These are phyloP conservation scores for Scolopax rusticola DNA, from an alignment of 2,797 vertebrate genomes.

Conservation along the genomic window DNA sequence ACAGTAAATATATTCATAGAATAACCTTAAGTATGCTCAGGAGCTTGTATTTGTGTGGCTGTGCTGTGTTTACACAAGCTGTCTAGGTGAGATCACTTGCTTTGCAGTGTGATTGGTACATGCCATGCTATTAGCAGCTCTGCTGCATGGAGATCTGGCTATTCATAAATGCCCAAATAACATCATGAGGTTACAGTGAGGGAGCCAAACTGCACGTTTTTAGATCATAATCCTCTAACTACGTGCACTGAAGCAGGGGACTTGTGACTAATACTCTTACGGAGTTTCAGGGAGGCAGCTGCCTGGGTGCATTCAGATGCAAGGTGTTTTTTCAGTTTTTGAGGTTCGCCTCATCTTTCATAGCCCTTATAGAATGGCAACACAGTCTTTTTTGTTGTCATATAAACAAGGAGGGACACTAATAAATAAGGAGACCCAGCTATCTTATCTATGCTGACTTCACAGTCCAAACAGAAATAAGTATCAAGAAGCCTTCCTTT, in stretches of 20 bases:
- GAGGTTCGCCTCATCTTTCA: not conserved
- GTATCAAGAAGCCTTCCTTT: not conserved
- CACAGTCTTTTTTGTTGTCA: not conserved
- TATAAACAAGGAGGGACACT: not conserved
- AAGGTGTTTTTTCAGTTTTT: not conserved
- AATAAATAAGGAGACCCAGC: not conserved
- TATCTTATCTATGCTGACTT: not conserved
- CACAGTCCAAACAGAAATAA: not conserved
- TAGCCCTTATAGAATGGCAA: not conserved
- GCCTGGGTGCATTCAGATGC: not conserved
- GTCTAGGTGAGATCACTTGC: constrained; percentile 53
- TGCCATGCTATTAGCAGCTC: constrained; percentile 56
- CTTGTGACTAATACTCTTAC: not conserved
- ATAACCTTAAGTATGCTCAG: not conserved
- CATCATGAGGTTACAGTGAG: constrained; percentile 35
- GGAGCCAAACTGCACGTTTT: constrained; percentile 49
- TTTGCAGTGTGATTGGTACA: constrained; percentile 11
- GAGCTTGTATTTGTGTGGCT: constrained; percentile 29
- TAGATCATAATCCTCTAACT: constrained; percentile 29
- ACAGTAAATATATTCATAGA: not conserved
- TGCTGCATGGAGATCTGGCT: not conserved
- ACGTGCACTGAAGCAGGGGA: constrained; percentile 35
- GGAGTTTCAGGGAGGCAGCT: not conserved
- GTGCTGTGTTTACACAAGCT: constrained; percentile 44
- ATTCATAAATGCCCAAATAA: constrained; percentile 47